phyloP scores from a whole-genome alignment of 2,888 invertebrate species.

The Tetragnatha montana region DNA sequence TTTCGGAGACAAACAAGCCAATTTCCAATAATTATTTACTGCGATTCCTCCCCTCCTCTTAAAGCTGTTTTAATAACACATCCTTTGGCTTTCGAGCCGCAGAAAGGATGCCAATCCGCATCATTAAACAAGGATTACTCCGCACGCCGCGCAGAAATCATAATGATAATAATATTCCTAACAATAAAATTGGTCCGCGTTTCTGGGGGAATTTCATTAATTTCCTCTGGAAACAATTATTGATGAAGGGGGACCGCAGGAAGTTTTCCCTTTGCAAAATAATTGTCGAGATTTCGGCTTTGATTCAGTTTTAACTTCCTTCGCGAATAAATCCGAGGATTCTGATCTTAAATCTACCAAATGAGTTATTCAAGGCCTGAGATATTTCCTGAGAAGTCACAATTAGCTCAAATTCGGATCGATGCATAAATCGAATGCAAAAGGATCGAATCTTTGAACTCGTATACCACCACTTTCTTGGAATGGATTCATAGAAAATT shows the following conservation, averaged over 20 bases:
- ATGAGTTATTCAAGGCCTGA: constrained; percentile 10
- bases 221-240: background rate
- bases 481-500: too few relatives aligned
- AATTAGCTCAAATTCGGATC: too few relatives aligned
- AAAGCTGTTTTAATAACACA: background rate
- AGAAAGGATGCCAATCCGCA: background rate
- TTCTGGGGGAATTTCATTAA: background rate
- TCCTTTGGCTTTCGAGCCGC: background rate
- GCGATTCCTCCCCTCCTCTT: background rate
- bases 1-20: background rate
- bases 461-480: too few relatives aligned
- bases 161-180: background rate
- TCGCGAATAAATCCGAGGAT: constrained; percentile 22
- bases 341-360: background rate
- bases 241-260: background rate
- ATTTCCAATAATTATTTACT: background rate
- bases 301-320: background rate
- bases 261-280: background rate
- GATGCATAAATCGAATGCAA: too few relatives aligned
- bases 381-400: background rate
- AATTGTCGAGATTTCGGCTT: background rate
- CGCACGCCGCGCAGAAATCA: background rate
- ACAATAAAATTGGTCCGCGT: background rate
- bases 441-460: too few relatives aligned
- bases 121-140: background rate